Conservation (phyloP, 2,888 invertebrate genomes). For the Gastracanthus pulcherrimus region DNA sequence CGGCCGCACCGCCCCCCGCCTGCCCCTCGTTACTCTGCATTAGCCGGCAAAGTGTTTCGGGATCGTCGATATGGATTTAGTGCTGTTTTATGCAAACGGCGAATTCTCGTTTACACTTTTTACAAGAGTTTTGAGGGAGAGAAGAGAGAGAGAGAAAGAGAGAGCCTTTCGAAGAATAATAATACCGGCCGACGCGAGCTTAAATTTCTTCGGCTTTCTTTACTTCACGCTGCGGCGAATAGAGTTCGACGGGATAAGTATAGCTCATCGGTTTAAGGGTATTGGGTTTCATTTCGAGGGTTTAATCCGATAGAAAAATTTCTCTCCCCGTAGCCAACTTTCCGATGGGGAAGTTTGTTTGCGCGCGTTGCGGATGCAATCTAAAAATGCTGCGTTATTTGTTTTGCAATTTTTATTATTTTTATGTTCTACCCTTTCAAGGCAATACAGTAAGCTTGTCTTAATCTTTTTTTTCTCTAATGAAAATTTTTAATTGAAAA, state of each 20-base stretch:
- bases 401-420: not conserved
- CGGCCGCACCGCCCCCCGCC: no score
- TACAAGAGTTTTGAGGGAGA: not conserved
- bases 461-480: no score
- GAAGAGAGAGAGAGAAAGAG: not conserved
- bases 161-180: constrained; percentile 17
- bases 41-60: constrained; percentile 30
- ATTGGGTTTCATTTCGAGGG: constrained; percentile 42
- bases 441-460: not conserved
- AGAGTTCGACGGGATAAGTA: constrained; percentile 21
- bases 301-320: constrained; percentile 37
- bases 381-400: not conserved
- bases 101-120: constrained; percentile 23
- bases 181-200: constrained; percentile 33
- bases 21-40: constrained; percentile 45
- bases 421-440: not conserved
- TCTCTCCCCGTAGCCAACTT: not conserved
- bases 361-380: not conserved
- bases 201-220: constrained; percentile 39
- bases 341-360: constrained; percentile 1
- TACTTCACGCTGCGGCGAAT: not conserved
- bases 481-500: no score
- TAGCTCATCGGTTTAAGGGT: constrained; percentile 44
- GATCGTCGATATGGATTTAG: constrained; percentile 49
- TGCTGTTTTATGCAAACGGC: constrained; percentile 47